A percentile compares a stretch with the other conserved stretches of the same genome.
These are phyloP conservation scores for Temnothorax longispinosus DNA, from an alignment of 1,140 invertebrate genomes.

Conservation along the genomic window DNA sequence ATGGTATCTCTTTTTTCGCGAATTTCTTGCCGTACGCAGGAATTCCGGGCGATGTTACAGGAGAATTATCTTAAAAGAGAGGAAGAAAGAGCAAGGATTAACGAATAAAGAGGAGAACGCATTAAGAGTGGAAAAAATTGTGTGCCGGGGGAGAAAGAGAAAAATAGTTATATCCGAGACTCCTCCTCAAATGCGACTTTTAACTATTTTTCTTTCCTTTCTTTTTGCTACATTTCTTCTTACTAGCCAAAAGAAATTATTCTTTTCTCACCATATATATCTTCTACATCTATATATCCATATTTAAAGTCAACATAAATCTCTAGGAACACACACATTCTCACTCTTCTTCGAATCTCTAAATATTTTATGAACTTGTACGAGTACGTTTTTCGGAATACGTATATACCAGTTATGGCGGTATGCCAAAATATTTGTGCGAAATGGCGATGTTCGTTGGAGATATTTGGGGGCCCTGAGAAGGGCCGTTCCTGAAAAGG, in stretches of 20 bases:
- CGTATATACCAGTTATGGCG: no score
- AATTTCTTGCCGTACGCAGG: constrained; percentile 65
- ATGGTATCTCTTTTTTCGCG: constrained; percentile 48
- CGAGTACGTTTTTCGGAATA: background rate
- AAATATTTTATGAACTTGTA: constrained; percentile 33
- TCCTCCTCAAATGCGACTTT: constrained; percentile 11
- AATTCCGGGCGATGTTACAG: constrained; percentile 51
- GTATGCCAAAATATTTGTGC: no score
- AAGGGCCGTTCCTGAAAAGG: no score
- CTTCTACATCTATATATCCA: background rate
- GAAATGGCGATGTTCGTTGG: no score
- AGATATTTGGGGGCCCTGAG: no score
- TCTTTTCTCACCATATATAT: background rate
- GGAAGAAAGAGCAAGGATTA: constrained; percentile 45
- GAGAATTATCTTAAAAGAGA: constrained; percentile 45
- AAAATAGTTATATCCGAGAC: constrained; percentile 39
- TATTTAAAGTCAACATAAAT: constrained; percentile 29
- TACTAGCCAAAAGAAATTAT: constrained; percentile 11
- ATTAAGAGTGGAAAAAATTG: constrained; percentile 48
- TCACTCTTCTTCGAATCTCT: constrained; percentile 9
- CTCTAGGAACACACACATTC: background rate
- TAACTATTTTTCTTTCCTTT: constrained; percentile 7
- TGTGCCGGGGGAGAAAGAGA: constrained; percentile 8
- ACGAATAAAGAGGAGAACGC: constrained; percentile 36
- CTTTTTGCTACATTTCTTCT: background rate